These are phyloP conservation scores for Prionailurus viverrinus DNA, from an alignment of 2,113 vertebrate genomes.

Conservation along the genomic window DNA sequence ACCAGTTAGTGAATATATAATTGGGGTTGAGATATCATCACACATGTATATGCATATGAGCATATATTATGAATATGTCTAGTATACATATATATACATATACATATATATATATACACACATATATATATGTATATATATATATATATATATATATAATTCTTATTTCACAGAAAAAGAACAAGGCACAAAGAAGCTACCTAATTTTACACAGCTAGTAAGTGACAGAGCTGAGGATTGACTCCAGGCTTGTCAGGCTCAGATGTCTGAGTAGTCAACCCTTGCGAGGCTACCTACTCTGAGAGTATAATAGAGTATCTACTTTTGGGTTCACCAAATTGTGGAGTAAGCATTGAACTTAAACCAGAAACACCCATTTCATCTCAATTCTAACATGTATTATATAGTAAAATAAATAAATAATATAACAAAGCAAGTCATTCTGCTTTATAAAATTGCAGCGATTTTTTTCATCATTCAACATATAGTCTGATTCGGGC, in stretches of 20 bases:
- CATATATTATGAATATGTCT: neutral
- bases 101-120: neutral
- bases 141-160: neutral
- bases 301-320: conserved; percentile 51
- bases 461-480: conserved; percentile 68
- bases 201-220: neutral
- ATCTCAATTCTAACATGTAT: conserved; percentile 46
- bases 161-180: neutral
- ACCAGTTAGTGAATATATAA: neutral
- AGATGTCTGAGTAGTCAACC: neutral
- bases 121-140: neutral
- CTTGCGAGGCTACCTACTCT: neutral
- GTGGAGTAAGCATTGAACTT: conserved; percentile 55
- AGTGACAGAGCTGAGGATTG: neutral
- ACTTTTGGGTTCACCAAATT: conserved; percentile 52
- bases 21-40: neutral
- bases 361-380: conserved; percentile 62
- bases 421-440: conserved; percentile 67
- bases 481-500: conserved; percentile 56
- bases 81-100: neutral
- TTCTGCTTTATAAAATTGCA: conserved; percentile 75
- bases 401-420: conserved; percentile 78
- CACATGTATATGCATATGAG: accelerated
- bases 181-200: neutral
- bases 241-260: neutral